phyloP scores from a whole-genome alignment of 2,113 vertebrate species.

The Cynocephalus volans region DNA sequence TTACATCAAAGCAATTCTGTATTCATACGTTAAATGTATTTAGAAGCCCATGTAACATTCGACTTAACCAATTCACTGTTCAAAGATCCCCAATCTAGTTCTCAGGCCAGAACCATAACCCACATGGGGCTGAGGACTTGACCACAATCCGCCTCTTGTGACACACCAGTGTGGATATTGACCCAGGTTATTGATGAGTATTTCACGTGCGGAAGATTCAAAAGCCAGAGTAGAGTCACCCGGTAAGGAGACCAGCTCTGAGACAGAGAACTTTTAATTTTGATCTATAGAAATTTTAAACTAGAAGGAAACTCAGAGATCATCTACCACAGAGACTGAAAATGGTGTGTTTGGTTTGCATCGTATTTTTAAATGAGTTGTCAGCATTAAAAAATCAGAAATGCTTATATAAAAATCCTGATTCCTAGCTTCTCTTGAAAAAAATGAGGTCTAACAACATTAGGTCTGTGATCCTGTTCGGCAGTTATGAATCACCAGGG shows the following conservation, averaged over 20 bases:
- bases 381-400: not conserved
- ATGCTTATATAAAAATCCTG: not conserved
- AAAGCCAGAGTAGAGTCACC: not conserved
- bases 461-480: not conserved
- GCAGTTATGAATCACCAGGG: not conserved
- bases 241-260: not conserved
- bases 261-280: not conserved
- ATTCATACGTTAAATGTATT: not conserved
- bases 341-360: not conserved
- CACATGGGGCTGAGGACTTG: not conserved
- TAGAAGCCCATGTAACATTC: not conserved
- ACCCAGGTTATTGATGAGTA: not conserved
- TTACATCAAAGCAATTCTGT: not conserved
- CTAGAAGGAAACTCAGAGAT: not conserved
- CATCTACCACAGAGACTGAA: not conserved
- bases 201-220: not conserved
- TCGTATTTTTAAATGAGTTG: not conserved
- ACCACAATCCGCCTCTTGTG: not conserved
- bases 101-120: not conserved
- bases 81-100: not conserved
- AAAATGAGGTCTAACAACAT: not conserved
- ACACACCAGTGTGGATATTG: not conserved
- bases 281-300: not conserved
- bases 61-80: not conserved
- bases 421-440: not conserved